Conservation (phyloP, 2,797 vertebrate species). For the Bucorvus abyssinicus region DNA sequence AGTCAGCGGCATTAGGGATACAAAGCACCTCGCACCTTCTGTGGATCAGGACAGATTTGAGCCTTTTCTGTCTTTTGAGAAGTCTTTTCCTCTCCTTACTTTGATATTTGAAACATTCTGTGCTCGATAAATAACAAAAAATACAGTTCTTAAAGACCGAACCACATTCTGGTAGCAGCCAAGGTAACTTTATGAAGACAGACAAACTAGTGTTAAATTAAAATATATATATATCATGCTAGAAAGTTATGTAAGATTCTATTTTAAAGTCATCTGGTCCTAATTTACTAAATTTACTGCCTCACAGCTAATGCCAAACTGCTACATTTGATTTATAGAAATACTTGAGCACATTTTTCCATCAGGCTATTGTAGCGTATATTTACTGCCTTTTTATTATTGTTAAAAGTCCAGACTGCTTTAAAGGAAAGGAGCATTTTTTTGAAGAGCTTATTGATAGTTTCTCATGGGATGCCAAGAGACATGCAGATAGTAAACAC, state of each 20-base stretch:
- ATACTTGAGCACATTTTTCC: constrained; percentile 81
- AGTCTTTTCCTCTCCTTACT: not conserved
- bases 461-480: constrained; percentile 67
- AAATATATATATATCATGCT: constrained; percentile 1
- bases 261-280: constrained; percentile 82
- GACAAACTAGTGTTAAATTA: constrained; percentile 59
- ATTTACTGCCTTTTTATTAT: constrained; percentile 74
- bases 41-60: not conserved
- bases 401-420: constrained; percentile 70
- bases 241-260: constrained; percentile 80
- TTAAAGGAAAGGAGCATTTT: constrained; percentile 54
- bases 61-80: not conserved
- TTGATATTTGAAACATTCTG: constrained; percentile 25
- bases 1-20: not conserved
- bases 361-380: constrained; percentile 71
- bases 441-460: constrained; percentile 68
- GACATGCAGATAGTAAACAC: constrained; percentile 72
- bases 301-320: constrained; percentile 74
- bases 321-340: constrained; percentile 81
- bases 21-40: not conserved
- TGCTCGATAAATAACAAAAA: constrained; percentile 44
- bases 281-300: constrained; percentile 81
- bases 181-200: constrained; percentile 66
- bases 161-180: constrained; percentile 55
- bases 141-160: not conserved